These are phyloP conservation scores for Pristis pectinata DNA, from an alignment of 2,797 vertebrate species.

Conservation along the genomic window DNA sequence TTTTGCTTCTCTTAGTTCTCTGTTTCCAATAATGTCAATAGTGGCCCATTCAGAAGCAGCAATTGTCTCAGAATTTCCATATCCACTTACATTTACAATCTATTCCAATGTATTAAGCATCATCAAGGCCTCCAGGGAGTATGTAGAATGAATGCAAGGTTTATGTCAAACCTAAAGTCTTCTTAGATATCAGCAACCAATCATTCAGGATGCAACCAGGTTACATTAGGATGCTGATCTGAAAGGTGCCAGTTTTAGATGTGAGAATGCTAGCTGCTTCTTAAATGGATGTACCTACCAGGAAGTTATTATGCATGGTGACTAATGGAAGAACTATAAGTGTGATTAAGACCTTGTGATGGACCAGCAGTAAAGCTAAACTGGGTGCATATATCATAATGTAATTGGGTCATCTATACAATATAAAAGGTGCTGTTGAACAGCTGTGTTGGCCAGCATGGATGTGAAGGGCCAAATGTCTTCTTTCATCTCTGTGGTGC, in stretches of 20 bases:
- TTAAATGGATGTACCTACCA: not conserved
- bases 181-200: not conserved
- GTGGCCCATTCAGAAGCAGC: too few relatives aligned
- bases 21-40: too few relatives aligned
- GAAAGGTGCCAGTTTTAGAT: not conserved
- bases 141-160: not conserved
- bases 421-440: not conserved
- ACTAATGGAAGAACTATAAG: not conserved
- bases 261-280: not conserved
- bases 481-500: too few relatives aligned
- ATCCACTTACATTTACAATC: too few relatives aligned
- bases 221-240: not conserved
- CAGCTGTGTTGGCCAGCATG: too few relatives aligned
- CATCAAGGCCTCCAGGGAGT: not conserved
- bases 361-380: not conserved
- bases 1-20: too few relatives aligned
- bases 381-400: not conserved
- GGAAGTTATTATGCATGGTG: not conserved
- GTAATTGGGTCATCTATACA: not conserved
- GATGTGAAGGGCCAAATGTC: too few relatives aligned
- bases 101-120: too few relatives aligned
- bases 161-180: not conserved
- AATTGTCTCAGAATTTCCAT: too few relatives aligned
- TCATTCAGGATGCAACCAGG: not conserved
- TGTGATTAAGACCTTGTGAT: not conserved